Base-by-base conservation (phyloP, 2,797 vertebrate genomes). In the Platalea minor region DNA sequence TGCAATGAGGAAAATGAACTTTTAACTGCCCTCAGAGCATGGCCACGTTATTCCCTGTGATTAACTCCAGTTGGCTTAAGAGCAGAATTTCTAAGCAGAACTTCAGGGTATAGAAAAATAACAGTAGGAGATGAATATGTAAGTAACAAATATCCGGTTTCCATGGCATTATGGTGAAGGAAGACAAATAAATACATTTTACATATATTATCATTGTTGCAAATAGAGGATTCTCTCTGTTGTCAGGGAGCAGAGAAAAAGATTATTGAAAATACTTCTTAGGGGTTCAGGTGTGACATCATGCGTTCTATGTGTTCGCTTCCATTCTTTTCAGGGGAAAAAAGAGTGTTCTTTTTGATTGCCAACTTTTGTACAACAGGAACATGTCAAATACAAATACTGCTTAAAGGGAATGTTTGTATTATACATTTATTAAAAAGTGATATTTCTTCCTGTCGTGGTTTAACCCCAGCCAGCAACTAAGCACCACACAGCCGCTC, bases 121-220 rank as follows among this genome's bases (percentile, higher is more conserved):
- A 96, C 95, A 96, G 85, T 96, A 96, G 90, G 91, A 88, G 68
- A 93, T 96, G 78, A 94, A 95, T 96, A 96, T 89, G 86, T 92
- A 94, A 95, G 70, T 73, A 85, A 89, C n/a, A 94, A 76, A 84
- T 79, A 79, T 12, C 4, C 25, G 23, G 72, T 95, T 93, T 92
- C 89, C 85, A 81, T 88, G 79, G 89, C 91, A 81, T 83, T 95
- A 10, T 70, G 65, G 41, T 28, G 72, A 68, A 95, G n/a, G 26
- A 90, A 93, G 91, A 88, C 60, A 95, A 92, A 83, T 89, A 88
- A 90, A 57, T 89, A 26, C n/a, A 13, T 93, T 94, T 91, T 77
- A 68, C 48, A 21, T 94, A 41, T 33, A 73, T 87, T 87, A 24
- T 75, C 35, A 9, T 37, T 67, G 46, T 79, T 86, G 50, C 79